Evolutionary conservation across 2,888 invertebrate genomes (phyloP).

Genomic region (Noctua janthe): DNA sequence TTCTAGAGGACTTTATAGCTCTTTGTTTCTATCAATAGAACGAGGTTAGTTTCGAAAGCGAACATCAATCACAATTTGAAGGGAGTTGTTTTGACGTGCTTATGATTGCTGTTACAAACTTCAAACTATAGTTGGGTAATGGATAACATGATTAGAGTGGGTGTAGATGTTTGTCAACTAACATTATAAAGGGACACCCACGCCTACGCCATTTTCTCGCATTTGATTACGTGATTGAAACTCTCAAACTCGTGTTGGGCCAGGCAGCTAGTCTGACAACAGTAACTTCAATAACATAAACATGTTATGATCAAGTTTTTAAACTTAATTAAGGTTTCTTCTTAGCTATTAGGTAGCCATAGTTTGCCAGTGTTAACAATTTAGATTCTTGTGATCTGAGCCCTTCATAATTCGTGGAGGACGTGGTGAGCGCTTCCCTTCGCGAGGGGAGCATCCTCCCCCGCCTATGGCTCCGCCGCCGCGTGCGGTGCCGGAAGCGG

Average conservation of each 20-base stretch:
- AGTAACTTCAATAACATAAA: slow-evolving; percentile 30
- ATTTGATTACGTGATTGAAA: slow-evolving; percentile 45
- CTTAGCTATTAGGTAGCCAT: neutral
- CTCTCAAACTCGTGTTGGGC: slow-evolving; percentile 25
- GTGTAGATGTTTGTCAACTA: slow-evolving; percentile 60
- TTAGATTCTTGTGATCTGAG: neutral
- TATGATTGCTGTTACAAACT: slow-evolving; percentile 31
- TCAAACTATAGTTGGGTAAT: slow-evolving; percentile 41
- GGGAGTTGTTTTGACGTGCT: slow-evolving; percentile 43
- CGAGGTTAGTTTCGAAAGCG: slow-evolving; percentile 42
- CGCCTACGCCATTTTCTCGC: slow-evolving; percentile 24
- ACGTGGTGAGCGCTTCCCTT: no score
- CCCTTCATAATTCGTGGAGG: slow-evolving; percentile 2
- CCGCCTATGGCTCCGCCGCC: no score
- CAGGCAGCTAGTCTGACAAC: slow-evolving; percentile 16
- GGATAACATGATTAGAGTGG: slow-evolving; percentile 47
- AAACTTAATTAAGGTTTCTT: no score
- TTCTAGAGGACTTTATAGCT: neutral
- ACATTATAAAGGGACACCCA: slow-evolving; percentile 42
- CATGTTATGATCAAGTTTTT: slow-evolving; percentile 29
- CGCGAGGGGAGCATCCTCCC: no score
- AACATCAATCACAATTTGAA: slow-evolving; percentile 52
- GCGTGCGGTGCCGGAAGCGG: no score
- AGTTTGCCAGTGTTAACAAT: slow-evolving; percentile 2
- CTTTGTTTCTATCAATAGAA: slow-evolving; percentile 42